Evolutionary conservation across 2,113 vertebrate species (phyloP).

Genomic region (Martes martes): DNA sequence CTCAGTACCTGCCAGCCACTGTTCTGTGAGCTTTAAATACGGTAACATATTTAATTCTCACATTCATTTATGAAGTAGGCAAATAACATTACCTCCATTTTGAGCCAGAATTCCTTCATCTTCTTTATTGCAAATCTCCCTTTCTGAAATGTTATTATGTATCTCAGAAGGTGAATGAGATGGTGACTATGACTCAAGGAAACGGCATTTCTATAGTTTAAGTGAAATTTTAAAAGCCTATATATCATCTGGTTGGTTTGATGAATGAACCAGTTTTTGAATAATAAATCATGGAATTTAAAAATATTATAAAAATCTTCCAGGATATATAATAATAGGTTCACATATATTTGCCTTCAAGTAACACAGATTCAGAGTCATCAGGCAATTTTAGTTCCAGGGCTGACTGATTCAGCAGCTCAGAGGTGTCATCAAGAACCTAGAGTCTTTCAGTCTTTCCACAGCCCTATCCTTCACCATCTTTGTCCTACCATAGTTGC

Average conservation of each 20-base stretch:
- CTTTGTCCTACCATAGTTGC: not conserved
- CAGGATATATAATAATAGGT: not conserved
- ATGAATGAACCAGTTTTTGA: slow-evolving; percentile 1
- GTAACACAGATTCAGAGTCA: not conserved
- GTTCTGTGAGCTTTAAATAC: not conserved
- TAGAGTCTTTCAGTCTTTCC: not conserved
- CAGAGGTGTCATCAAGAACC: not conserved
- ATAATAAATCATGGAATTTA: not conserved
- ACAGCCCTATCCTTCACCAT: not conserved
- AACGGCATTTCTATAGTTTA: slow-evolving; percentile 13
- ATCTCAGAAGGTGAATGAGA: not conserved
- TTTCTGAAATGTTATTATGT: not conserved
- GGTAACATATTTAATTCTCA: not conserved
- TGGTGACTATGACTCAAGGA: not conserved
- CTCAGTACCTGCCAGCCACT: not conserved
- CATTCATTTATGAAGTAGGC: not conserved
- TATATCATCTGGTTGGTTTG: not conserved
- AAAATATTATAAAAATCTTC: not conserved
- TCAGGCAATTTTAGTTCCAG: not conserved
- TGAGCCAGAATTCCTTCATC: not conserved
- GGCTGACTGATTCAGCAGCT: not conserved
- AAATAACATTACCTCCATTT: not conserved
- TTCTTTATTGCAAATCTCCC: not conserved
- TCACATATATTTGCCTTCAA: not conserved
- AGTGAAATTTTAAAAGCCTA: slow-evolving; percentile 5